A percentile compares a stretch with the other conserved stretches of the same genome.
Conservation (phyloP, 2,888 invertebrate genomes). For the Ornithoptera priamus region DNA sequence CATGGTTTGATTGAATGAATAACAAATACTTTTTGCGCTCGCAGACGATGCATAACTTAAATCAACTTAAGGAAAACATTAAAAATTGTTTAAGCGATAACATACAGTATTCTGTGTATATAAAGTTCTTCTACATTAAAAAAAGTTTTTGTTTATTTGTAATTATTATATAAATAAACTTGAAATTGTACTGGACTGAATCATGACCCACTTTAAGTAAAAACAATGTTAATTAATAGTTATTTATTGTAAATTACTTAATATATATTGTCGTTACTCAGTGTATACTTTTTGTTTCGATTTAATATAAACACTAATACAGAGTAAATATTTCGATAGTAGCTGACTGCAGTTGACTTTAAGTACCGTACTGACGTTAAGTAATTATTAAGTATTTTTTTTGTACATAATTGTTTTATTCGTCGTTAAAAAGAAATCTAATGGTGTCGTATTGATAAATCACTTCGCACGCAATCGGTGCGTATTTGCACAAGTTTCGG, state of each 20-base stretch:
- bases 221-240: background rate
- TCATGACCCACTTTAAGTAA: conserved; percentile 1
- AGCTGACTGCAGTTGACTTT: too few relatives aligned
- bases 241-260: background rate
- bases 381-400: background rate
- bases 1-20: conserved; percentile 9
- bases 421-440: conserved; percentile 2
- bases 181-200: background rate
- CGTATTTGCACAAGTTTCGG: conserved; percentile 42
- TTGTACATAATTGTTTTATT: background rate
- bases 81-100: background rate
- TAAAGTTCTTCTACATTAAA: background rate
- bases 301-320: background rate
- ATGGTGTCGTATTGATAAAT: conserved; percentile 32
- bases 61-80: background rate
- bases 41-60: background rate
- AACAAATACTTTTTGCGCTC: conserved; percentile 3
- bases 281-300: background rate
- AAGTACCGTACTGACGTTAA: background rate
- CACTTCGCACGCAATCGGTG: conserved; percentile 33
- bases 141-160: conserved; percentile 5
- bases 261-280: background rate
- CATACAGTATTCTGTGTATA: background rate
- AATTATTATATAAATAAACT: conserved; percentile 8
- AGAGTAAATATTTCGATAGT: background rate